These are phyloP conservation scores for Xyliphius kryptos DNA, from an alignment of 2,113 vertebrate species.

Conservation along the genomic window DNA sequence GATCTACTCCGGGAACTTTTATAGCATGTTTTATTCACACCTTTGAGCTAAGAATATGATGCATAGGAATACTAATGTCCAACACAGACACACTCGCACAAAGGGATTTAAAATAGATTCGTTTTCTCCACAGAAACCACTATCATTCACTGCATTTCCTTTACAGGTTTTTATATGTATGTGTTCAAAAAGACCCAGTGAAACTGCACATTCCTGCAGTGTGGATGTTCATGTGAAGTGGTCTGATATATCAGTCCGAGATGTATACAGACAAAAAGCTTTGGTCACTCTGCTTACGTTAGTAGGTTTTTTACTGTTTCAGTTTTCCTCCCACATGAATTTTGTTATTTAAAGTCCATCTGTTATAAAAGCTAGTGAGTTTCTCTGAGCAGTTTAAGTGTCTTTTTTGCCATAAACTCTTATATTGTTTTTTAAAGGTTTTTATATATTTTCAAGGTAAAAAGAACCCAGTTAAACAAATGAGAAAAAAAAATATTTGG, in stretches of 20 bases:
- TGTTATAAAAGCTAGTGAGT: conserved; percentile 1
- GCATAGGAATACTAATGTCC: conserved; percentile 16
- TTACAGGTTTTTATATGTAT: background rate
- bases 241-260: background rate
- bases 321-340: conserved; percentile 11
- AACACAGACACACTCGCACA: conserved; percentile 5
- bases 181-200: too few relatives aligned
- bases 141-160: conserved; percentile 1
- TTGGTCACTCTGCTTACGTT: background rate
- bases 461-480: too few relatives aligned
- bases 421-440: background rate
- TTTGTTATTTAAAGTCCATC: background rate
- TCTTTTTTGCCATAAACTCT: too few relatives aligned
- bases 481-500: too few relatives aligned
- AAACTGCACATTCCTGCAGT: background rate
- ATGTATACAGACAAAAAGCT: background rate
- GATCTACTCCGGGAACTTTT: too few relatives aligned
- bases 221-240: background rate
- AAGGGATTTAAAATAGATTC: background rate
- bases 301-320: conserved; percentile 4
- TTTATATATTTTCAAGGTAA: too few relatives aligned
- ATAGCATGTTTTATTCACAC: too few relatives aligned
- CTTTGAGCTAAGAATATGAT: too few relatives aligned
- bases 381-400: background rate
- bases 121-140: conserved; percentile 2